Conservation (phyloP, 2,888 invertebrate species). For the Apeira syringaria region DNA sequence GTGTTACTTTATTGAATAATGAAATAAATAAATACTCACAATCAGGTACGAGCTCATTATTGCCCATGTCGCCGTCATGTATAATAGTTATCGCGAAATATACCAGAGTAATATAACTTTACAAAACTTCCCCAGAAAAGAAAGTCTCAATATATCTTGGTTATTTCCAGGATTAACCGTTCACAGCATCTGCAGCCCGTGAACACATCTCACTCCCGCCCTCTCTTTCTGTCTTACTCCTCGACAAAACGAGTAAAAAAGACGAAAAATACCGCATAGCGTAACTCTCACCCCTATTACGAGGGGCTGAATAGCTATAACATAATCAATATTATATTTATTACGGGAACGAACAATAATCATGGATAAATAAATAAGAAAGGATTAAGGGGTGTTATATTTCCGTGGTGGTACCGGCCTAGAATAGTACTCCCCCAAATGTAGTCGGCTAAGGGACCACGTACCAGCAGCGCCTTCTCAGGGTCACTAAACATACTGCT, state of each 20-base stretch:
- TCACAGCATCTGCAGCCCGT: slow-evolving; percentile 72
- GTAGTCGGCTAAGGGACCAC: too few species aligned
- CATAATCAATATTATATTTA: slow-evolving; percentile 67
- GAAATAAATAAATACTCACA: too few species aligned
- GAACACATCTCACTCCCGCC: slow-evolving; percentile 56
- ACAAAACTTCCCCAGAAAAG: too few species aligned
- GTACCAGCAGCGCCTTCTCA: too few species aligned
- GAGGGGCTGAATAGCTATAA: slow-evolving; percentile 53
- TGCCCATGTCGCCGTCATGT: too few species aligned
- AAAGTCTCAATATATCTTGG: slow-evolving; percentile 35
- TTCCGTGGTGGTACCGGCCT: too few species aligned
- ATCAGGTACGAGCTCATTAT: too few species aligned
- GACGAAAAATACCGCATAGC: slow-evolving; percentile 54
- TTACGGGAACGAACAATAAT: slow-evolving; percentile 37
- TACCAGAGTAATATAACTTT: too few species aligned
- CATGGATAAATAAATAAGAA: slow-evolving; percentile 32
- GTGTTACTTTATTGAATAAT: too few species aligned
- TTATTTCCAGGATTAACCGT: slow-evolving; percentile 38
- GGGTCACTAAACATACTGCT: too few species aligned
- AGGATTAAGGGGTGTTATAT: slow-evolving; percentile 13
- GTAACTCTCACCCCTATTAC: slow-evolving; percentile 61
- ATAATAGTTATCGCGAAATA: too few species aligned
- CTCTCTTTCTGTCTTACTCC: slow-evolving; percentile 16
- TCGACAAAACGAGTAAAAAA: slow-evolving; percentile 31
- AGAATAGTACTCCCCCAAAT: too few species aligned